A percentile compares a stretch with the other conserved stretches of the same genome.
Conservation (phyloP, 2,888 invertebrate genomes). For the Tricholauxania praeusta region DNA sequence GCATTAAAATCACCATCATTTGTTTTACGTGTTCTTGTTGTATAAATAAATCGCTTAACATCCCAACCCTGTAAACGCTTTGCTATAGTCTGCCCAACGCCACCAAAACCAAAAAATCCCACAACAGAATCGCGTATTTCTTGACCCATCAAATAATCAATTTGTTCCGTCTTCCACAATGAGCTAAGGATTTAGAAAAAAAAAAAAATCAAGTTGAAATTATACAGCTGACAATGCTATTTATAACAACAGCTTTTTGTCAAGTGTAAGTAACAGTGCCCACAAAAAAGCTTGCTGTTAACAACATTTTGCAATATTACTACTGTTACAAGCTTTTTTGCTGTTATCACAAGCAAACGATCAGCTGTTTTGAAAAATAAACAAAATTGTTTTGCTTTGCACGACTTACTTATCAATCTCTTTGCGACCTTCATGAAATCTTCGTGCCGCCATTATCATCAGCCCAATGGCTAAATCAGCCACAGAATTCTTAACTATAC, state of each 20-base stretch:
- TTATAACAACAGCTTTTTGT: slow-evolving; percentile 19
- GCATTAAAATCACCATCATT: slow-evolving; percentile 76
- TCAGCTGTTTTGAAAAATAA: slow-evolving; percentile 20
- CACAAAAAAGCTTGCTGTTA: not conserved
- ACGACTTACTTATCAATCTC: slow-evolving; percentile 71
- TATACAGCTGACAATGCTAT: slow-evolving; percentile 33
- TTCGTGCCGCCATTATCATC: slow-evolving; percentile 79
- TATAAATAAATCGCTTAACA: slow-evolving; percentile 79
- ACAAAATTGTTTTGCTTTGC: not conserved
- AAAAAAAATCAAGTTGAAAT: slow-evolving; percentile 5
- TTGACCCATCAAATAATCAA: slow-evolving; percentile 82
- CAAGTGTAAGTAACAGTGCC: slow-evolving; percentile 15
- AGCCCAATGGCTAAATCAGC: slow-evolving; percentile 87
- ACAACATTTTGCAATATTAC: not conserved
- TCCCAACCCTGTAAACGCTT: slow-evolving; percentile 81
- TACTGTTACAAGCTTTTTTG: not conserved
- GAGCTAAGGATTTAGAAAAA: slow-evolving; percentile 66
- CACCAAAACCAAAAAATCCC: slow-evolving; percentile 87
- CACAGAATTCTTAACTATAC: slow-evolving; percentile 80
- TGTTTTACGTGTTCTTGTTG: slow-evolving; percentile 74
- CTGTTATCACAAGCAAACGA: not conserved
- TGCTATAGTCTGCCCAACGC: slow-evolving; percentile 86
- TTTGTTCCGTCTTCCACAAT: slow-evolving; percentile 76
- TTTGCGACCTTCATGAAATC: slow-evolving; percentile 80
- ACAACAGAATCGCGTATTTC: slow-evolving; percentile 84